phyloP scores from a whole-genome alignment of 1,140 invertebrate species.

The Heliconius nattereri region DNA sequence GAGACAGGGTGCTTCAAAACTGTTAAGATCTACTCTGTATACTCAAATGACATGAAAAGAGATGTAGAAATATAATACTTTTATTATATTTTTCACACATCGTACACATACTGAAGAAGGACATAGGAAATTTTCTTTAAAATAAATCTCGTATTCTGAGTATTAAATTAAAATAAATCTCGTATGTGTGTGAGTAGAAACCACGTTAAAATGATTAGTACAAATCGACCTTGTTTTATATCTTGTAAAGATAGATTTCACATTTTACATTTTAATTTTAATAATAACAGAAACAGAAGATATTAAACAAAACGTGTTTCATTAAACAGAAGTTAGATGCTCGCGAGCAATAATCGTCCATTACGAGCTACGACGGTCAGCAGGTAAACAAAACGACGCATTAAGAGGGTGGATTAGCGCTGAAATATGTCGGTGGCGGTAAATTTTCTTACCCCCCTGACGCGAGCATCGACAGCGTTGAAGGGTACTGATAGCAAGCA shows the following conservation, averaged over 20 bases:
- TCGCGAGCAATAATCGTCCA: constrained; percentile 53
- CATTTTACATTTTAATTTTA: neutral
- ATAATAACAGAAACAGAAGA: neutral
- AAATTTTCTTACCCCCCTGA: constrained; percentile 78
- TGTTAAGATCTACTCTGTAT: neutral
- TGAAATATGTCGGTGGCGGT: constrained; percentile 77
- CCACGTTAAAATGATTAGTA: too few relatives aligned
- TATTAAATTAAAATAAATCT: too few relatives aligned
- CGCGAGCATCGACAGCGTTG: constrained; percentile 72
- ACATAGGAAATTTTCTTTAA: too few relatives aligned
- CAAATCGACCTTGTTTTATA: too few relatives aligned
- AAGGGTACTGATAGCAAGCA: constrained; percentile 61
- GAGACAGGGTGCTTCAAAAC: constrained; percentile 5
- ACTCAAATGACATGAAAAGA: neutral
- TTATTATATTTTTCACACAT: too few relatives aligned
- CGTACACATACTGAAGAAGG: too few relatives aligned
- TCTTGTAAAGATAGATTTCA: too few relatives aligned
- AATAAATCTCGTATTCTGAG: too few relatives aligned
- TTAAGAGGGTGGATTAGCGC: constrained; percentile 79
- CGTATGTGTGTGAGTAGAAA: too few relatives aligned
- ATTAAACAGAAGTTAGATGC: constrained; percentile 21
- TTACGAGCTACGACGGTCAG: constrained; percentile 63
- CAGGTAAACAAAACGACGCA: constrained; percentile 79
- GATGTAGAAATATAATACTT: too few relatives aligned
- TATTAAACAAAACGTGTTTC: neutral